Percentiles rank a stretch among this genome's conserved stretches.
Evolutionary conservation across 2,888 invertebrate species (phyloP).

Genomic region (Capitulum mitella): DNA sequence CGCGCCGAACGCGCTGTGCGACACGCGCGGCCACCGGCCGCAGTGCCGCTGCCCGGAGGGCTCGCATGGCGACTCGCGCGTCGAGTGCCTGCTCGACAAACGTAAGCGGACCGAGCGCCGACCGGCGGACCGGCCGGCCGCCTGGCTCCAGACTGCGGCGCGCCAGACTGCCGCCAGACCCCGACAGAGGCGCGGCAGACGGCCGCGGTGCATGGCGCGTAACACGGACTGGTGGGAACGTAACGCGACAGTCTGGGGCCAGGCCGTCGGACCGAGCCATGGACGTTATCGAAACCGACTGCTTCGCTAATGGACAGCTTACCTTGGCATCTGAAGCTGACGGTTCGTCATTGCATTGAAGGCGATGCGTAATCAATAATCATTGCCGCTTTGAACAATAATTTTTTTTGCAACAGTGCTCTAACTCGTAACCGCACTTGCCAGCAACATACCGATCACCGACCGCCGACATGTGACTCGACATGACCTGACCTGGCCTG

Average conservation of each 20-base stretch:
- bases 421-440: neutral
- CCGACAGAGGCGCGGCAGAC: neutral
- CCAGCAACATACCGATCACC: neutral
- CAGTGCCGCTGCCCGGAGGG: conserved; percentile 66
- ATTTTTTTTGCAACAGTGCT: too few relatives aligned
- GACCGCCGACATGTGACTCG: neutral
- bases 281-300: neutral
- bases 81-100: conserved; percentile 33
- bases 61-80: conserved; percentile 66
- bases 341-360: too few relatives aligned
- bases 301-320: too few relatives aligned
- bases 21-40: conserved; percentile 61
- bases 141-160: too few relatives aligned
- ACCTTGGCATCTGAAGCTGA: too few relatives aligned
- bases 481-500: neutral
- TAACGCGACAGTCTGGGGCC: neutral
- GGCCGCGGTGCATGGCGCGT: neutral
- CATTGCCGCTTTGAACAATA: too few relatives aligned
- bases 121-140: too few relatives aligned
- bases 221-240: neutral
- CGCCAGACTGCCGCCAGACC: too few relatives aligned
- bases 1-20: conserved; percentile 64
- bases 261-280: neutral
- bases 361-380: too few relatives aligned
- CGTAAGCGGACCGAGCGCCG: neutral